These are phyloP conservation scores for Oncopeltus fasciatus DNA, from an alignment of 1,140 invertebrate genomes.

Conservation along the genomic window DNA sequence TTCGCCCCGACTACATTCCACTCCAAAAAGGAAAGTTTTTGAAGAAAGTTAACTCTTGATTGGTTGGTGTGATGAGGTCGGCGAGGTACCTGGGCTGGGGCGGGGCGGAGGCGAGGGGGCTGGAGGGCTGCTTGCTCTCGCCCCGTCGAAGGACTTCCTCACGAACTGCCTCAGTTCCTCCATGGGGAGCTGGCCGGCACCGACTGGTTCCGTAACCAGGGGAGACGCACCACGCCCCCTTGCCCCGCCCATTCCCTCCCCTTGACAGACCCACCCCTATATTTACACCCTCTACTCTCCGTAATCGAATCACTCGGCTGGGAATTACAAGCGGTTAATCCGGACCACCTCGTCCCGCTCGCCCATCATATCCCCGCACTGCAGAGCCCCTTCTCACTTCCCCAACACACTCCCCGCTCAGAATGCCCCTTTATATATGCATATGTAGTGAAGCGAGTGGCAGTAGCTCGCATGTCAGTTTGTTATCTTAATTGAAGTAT, in stretches of 20 bases:
- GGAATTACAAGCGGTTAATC: constrained; percentile 7
- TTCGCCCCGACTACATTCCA: no score
- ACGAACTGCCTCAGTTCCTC: neutral
- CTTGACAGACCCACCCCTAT: neutral
- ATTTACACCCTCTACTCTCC: neutral
- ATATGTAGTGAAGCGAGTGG: no score
- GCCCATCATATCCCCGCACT: neutral
- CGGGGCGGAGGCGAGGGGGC: neutral
- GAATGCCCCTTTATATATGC: no score
- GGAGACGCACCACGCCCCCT: neutral
- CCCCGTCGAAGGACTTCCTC: constrained; percentile 3
- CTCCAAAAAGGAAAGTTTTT: no score
- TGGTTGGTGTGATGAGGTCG: no score
- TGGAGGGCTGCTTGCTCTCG: neutral
- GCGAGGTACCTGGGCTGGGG: neutral
- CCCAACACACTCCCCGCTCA: no score
- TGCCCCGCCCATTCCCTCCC: neutral
- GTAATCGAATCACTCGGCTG: constrained; percentile 6
- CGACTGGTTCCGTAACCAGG: neutral
- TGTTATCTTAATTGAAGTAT: no score
- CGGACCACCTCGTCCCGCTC: neutral
- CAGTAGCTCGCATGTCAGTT: no score
- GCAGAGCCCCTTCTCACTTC: neutral
- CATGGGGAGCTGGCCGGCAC: neutral
- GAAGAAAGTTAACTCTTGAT: no score